These are phyloP conservation scores for Lepidocolaptes lacrymiger DNA, from an alignment of 2,797 vertebrate genomes.

Conservation along the genomic window DNA sequence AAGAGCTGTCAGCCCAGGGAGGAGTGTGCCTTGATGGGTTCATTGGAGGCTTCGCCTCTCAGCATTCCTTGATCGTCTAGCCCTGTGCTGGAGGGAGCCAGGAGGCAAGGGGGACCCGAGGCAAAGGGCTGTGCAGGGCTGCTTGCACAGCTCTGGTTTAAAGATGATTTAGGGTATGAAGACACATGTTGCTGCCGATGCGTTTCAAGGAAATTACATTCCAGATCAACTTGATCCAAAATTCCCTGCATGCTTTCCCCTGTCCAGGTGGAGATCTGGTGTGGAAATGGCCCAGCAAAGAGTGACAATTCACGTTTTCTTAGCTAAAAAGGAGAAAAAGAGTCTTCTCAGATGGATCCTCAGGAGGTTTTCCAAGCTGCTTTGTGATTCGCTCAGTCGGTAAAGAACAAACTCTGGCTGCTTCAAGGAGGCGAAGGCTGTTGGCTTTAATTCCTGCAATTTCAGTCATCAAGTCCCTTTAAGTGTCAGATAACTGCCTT, in stretches of 20 bases:
- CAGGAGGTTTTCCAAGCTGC: background rate
- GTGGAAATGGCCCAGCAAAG: background rate
- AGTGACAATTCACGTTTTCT: background rate
- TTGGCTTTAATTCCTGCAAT: constrained; percentile 68
- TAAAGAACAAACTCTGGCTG: background rate
- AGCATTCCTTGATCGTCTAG: background rate
- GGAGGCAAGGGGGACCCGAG: background rate
- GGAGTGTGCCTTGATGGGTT: background rate
- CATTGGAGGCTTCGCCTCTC: background rate
- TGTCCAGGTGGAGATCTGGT: background rate
- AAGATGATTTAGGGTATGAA: background rate
- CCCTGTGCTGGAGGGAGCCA: fast-evolving
- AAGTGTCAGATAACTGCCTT: constrained; percentile 71
- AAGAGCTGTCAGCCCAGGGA: constrained; percentile 15
- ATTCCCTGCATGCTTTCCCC: background rate
- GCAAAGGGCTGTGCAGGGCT: background rate
- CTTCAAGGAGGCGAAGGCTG: background rate
- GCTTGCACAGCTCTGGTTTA: background rate
- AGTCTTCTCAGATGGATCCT: background rate
- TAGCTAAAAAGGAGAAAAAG: background rate
- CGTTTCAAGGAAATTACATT: background rate
- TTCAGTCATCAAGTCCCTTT: constrained; percentile 63
- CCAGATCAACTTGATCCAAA: background rate
- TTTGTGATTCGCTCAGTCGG: background rate
- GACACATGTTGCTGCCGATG: background rate